Evolutionary conservation across 2,888 invertebrate genomes (phyloP), one percentile per base, ranked within the genome.

Genomic region (Epinotia demarniana): DNA sequence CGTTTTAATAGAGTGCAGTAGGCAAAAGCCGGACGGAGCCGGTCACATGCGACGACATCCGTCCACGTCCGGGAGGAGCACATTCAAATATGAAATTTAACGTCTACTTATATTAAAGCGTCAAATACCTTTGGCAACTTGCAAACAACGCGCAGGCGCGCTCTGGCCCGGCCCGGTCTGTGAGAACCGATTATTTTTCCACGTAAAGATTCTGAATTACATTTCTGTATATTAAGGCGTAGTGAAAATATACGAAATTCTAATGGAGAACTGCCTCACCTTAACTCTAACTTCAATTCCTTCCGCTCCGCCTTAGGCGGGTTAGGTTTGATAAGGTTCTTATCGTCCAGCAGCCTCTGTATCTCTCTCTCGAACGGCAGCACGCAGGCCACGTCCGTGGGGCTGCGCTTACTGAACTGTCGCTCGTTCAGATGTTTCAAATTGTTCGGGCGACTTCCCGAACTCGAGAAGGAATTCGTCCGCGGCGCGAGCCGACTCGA

Each of bases 321-420:
- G 82, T 95, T 95, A 83, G 94, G 95, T 84, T 95, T 95, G 76
- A 95, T 91, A 76, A 96, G 87, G 88, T 95, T 95, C 86, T 96
- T 96, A 84, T 97, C 97, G 82, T 97, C 97, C 79, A 97, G 93
- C 81, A 97, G 94, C 88, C 97, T 96, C 89, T 97, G 97, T 81
- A 97, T 96, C 88, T 97, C 97, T 84, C 96, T 95, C 91, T 97
- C 97, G 86, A 97, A 97, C 27, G 97, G 97, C 72, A 95, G 96
- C 77, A 94, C 93, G 81, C 94, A 94, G 23, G 93, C 94, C 63
- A 94, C 92, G 80, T 94, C 94, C 2, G 92, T 88, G 0, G 94
- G 94, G 82, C 94, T 94, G 39, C 94, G 87, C 79, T 94, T 94
- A 0, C 89, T 88, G 80, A 91, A 93, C 57, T 89, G 95, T 72